Evolutionary conservation across 2,888 invertebrate genomes (phyloP).

Genomic region (Tetragonula carbonaria): DNA sequence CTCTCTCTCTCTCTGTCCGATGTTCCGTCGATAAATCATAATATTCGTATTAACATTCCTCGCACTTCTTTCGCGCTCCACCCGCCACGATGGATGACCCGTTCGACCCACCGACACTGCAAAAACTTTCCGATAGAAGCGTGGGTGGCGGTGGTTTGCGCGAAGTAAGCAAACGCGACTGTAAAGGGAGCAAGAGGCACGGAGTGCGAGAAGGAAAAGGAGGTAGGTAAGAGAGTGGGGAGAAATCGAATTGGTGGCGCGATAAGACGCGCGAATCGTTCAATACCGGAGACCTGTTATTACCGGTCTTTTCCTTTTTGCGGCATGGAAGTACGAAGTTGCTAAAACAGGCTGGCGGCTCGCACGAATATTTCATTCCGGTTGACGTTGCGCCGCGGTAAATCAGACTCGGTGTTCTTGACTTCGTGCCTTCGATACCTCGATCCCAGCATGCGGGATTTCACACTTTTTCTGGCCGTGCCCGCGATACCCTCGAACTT

Average conservation of each 20-base stretch:
- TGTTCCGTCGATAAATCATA: slow-evolving; percentile 82
- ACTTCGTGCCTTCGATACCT: slow-evolving; percentile 46
- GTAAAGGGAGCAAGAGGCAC: not conserved
- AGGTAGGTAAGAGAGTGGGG: not conserved
- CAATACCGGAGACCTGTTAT: slow-evolving; percentile 60
- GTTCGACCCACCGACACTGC: slow-evolving; percentile 66
- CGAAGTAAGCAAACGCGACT: slow-evolving; percentile 59
- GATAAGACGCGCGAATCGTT: slow-evolving; percentile 65
- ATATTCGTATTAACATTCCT: slow-evolving; percentile 83
- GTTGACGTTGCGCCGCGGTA: slow-evolving; percentile 56
- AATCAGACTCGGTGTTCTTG: slow-evolving; percentile 52
- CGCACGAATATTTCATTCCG: slow-evolving; percentile 53
- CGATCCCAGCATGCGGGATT: slow-evolving; percentile 35
- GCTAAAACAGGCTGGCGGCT: slow-evolving; percentile 54
- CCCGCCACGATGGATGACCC: slow-evolving; percentile 71
- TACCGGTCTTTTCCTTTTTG: slow-evolving; percentile 49
- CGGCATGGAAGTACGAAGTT: slow-evolving; percentile 40
- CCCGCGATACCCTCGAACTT: not conserved
- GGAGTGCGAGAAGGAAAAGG: not conserved
- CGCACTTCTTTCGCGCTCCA: slow-evolving; percentile 76
- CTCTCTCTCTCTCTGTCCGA: slow-evolving; percentile 51
- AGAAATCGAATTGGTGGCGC: slow-evolving; percentile 56
- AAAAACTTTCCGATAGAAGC: slow-evolving; percentile 59
- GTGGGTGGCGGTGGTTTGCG: slow-evolving; percentile 49
- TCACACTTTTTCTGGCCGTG: slow-evolving; percentile 13